phyloP scores from a whole-genome alignment of 2,113 vertebrate genomes.

The Illadopsis cleaveri region DNA sequence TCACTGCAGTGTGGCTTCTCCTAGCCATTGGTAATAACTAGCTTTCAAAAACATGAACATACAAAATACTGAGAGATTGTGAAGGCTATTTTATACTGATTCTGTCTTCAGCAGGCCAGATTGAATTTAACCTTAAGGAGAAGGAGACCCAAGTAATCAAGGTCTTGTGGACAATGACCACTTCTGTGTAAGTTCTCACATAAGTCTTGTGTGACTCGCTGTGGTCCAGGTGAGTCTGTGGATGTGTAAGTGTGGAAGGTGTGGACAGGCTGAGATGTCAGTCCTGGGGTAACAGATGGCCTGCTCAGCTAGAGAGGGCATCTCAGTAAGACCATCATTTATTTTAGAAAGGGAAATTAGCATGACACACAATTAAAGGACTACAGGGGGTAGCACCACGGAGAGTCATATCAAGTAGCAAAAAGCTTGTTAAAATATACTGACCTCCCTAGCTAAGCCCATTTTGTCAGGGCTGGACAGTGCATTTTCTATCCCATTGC shows the following conservation, averaged over 20 bases:
- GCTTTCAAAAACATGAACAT: accelerated
- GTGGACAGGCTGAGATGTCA: not conserved
- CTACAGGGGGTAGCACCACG: not conserved
- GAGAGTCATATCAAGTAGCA: not conserved
- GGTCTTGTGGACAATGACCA: not conserved
- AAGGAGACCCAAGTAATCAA: not conserved
- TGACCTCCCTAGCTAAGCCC: not conserved
- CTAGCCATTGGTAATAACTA: not conserved
- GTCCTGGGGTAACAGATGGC: not conserved
- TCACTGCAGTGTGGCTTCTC: not conserved
- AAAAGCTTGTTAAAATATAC: not conserved
- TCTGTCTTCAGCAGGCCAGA: not conserved
- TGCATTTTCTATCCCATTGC: not conserved
- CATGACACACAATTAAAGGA: not conserved
- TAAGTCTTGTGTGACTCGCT: not conserved
- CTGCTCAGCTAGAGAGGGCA: not conserved
- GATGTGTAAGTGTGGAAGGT: not conserved
- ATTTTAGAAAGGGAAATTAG: not conserved
- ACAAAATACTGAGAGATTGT: not conserved
- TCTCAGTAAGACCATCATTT: not conserved
- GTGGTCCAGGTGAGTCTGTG: not conserved
- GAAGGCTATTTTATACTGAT: not conserved
- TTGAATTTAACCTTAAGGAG: not conserved
- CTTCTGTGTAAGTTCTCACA: not conserved
- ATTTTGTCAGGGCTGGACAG: not conserved